Evolutionary conservation across 2,888 invertebrate species (phyloP), one percentile per base, ranked within the genome.

Genomic region (Willowsia nigromaculata): DNA sequence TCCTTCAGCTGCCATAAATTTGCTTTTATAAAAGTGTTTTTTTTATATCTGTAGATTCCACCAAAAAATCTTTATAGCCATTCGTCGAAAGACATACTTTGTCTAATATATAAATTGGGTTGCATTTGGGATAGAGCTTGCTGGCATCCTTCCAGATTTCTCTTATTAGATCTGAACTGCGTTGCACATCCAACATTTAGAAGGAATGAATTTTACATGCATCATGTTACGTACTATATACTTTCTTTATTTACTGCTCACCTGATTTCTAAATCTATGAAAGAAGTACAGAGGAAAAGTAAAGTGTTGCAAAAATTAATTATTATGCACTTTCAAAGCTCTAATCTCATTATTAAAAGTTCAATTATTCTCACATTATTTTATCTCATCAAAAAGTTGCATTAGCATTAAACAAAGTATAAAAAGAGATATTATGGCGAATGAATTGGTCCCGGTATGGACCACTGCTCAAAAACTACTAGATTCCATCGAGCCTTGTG

Each of bases 401-500:
- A 43, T 13, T 43, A 43, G 43, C 3, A 43, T 13, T 1, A 40
- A 40, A 40, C 6, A 47, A 47, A 47, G 15, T 13, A 47, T 47
- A 47, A 47, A 47, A 62, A 9, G 33, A 13, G 25, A 33, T n/a
- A n/a, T n/a, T n/a, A 62, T 68, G 37, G 18, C 27, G 1, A 47
- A 40, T 3, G 37, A 86, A 13, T 7, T 86, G 3, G 18, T 53
- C 18, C 76, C 65, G 4, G 68, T 30, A 4, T 88, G 90, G 90
- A 84, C 56, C 15, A 56, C 90, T 15, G 85, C 85, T 50, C 43
- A 76, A 81, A 85, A 90, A n/a, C 22, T 88, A 1, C 50, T 84
- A 30, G 88, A 90, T 33, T 27, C 30, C 0, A n/a, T 84, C 0
- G 80, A 88, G 22, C 80, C 88, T 6, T 85, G 90, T 74, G 90